Conservation (phyloP, 2,113 vertebrate species). For the Brachyhypopomus occidentalis region DNA sequence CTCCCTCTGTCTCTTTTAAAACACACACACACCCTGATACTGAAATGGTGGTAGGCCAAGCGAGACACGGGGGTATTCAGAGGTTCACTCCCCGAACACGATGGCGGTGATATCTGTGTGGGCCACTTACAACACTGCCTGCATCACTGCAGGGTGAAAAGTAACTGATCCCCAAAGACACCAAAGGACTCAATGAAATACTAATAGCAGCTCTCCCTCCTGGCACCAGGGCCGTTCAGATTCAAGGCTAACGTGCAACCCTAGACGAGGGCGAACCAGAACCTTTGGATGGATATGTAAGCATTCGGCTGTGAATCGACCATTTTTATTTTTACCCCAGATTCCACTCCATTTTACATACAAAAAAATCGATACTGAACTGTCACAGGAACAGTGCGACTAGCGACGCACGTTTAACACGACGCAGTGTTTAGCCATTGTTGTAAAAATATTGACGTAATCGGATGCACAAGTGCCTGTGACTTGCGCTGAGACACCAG, state of each 20-base stretch:
- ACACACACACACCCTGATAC: background rate
- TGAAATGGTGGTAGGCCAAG: background rate
- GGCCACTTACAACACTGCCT: background rate
- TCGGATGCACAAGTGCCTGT: background rate
- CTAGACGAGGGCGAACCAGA: background rate
- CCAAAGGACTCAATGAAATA: background rate
- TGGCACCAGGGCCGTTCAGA: background rate
- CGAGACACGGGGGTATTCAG: background rate
- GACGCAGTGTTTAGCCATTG: background rate
- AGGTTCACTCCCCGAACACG: background rate
- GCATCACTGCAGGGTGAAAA: background rate
- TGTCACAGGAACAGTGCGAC: background rate
- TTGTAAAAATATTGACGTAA: constrained; percentile 10
- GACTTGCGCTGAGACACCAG: constrained; percentile 25
- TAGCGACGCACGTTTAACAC: background rate
- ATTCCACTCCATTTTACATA: constrained; percentile 4
- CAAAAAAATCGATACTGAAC: constrained; percentile 1
- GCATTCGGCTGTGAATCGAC: background rate
- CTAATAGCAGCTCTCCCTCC: background rate
- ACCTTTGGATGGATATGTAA: background rate
- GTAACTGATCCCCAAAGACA: background rate
- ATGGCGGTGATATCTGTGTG: background rate
- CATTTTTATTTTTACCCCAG: background rate
- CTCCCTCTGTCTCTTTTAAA: background rate
- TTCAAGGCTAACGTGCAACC: background rate